These are phyloP conservation scores for Cnemophilus loriae DNA, from an alignment of 2,113 vertebrate species.

Conservation along the genomic window DNA sequence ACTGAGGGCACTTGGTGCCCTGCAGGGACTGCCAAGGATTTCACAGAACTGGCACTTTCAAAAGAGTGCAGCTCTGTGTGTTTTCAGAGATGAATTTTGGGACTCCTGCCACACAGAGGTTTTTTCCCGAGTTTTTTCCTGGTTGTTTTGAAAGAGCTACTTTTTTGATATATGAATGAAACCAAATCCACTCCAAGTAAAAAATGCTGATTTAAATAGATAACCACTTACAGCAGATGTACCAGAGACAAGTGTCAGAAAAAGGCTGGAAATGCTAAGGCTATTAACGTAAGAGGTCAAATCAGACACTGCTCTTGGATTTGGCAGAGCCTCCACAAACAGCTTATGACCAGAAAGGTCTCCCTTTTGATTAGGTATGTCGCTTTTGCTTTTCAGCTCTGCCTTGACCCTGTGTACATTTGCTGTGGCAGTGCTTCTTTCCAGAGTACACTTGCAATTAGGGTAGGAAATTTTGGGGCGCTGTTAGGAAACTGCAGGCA, in stretches of 20 bases:
- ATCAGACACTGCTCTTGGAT: not conserved
- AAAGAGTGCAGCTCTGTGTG: slow-evolving; percentile 15
- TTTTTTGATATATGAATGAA: not conserved
- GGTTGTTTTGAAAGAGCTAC: slow-evolving; percentile 5
- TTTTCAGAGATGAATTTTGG: slow-evolving; percentile 49
- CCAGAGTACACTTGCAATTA: not conserved
- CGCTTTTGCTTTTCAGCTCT: not conserved
- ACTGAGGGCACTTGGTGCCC: not conserved
- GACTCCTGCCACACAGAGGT: slow-evolving; percentile 25
- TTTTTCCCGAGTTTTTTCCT: not conserved
- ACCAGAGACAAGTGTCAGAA: not conserved
- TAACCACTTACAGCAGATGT: slow-evolving; percentile 20
- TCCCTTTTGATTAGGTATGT: slow-evolving; percentile 20
- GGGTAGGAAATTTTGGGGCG: not conserved
- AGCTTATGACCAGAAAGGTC: not conserved
- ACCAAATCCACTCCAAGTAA: slow-evolving; percentile 1
- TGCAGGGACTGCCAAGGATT: slow-evolving; percentile 24
- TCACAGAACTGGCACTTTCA: slow-evolving; percentile 1
- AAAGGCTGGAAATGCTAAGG: not conserved
- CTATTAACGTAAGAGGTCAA: slow-evolving; percentile 21
- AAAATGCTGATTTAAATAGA: slow-evolving; percentile 25
- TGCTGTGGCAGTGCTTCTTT: not conserved
- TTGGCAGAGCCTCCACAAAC: not conserved
- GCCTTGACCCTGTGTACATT: not conserved
- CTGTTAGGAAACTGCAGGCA: not conserved